Percentiles rank a stretch among this genome's conserved stretches.
phyloP scores from a whole-genome alignment of 2,888 invertebrate species.

The Portevinia maculata region DNA sequence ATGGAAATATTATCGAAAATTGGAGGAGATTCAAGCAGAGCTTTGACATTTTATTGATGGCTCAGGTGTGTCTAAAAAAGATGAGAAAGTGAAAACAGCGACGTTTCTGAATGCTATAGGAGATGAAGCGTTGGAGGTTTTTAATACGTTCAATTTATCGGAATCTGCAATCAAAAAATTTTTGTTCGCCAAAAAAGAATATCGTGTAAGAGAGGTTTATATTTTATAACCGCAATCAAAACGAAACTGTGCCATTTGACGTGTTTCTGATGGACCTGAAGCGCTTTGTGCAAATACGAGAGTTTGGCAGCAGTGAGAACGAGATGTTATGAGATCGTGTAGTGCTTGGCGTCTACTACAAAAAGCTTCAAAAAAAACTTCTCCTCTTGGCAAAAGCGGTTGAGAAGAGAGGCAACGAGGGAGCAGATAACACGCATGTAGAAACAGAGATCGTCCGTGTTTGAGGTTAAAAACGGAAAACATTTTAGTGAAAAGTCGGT shows the following conservation, averaged over 20 bases:
- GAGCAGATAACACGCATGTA: no score
- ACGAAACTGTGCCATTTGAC: not conserved
- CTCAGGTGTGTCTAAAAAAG: not conserved
- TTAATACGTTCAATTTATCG: no score
- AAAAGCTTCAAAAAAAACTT: no score
- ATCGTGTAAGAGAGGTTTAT: conserved; percentile 6
- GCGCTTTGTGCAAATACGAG: not conserved
- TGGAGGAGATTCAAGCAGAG: no score
- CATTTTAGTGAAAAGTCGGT: no score
- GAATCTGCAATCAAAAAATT: not conserved
- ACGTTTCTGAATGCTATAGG: not conserved
- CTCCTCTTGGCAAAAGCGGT: no score
- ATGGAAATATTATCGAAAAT: not conserved
- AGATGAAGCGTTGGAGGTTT: not conserved
- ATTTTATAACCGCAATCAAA: conserved; percentile 9
- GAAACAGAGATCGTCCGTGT: no score
- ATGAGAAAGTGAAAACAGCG: conserved; percentile 2
- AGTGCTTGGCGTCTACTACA: no score
- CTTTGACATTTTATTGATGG: not conserved
- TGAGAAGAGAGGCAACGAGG: no score
- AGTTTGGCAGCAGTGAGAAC: no score
- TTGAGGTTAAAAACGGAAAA: no score
- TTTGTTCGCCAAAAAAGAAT: conserved; percentile 5
- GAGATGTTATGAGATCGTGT: not conserved
- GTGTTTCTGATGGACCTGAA: not conserved